Conservation (phyloP, 2,113 vertebrate genomes). For the Anarrhichthys ocellatus region DNA sequence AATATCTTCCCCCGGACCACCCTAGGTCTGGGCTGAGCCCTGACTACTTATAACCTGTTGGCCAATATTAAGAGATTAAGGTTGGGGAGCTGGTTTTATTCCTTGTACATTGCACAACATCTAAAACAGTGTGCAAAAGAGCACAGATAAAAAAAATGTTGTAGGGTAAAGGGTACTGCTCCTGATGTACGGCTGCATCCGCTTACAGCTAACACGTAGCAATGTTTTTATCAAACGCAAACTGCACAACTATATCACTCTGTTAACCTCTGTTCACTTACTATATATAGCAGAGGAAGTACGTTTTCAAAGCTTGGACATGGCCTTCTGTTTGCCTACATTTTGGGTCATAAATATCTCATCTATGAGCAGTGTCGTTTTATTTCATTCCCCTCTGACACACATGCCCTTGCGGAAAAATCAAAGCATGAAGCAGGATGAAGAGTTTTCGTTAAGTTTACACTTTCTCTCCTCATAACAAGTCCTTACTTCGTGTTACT, state of each 20-base stretch:
- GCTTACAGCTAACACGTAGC: constrained; percentile 7
- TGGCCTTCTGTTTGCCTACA: constrained; percentile 7
- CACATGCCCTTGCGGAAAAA: constrained; percentile 25
- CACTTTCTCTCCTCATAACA: constrained; percentile 17
- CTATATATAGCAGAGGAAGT: constrained; percentile 31
- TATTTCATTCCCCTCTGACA: constrained; percentile 47
- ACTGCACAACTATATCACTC: background rate
- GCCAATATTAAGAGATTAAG: background rate
- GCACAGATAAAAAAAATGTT: constrained; percentile 7
- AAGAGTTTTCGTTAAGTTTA: constrained; percentile 24
- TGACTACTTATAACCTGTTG: background rate
- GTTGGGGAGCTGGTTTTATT: background rate
- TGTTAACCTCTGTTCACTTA: constrained; percentile 30
- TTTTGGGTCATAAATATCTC: constrained; percentile 36
- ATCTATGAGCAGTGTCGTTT: constrained; percentile 20
- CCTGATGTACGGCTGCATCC: background rate
- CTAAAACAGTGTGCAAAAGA: constrained; percentile 31
- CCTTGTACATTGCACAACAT: background rate
- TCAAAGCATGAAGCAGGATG: constrained; percentile 49
- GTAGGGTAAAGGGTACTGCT: constrained; percentile 35
- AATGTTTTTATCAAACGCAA: constrained; percentile 9
- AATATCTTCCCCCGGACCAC: background rate
- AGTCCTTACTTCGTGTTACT: constrained; percentile 12
- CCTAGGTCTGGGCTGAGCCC: background rate
- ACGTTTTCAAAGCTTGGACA: constrained; percentile 23